Evolutionary conservation across 2,888 invertebrate genomes (phyloP).

Genomic region (Watsonalla binaria): DNA sequence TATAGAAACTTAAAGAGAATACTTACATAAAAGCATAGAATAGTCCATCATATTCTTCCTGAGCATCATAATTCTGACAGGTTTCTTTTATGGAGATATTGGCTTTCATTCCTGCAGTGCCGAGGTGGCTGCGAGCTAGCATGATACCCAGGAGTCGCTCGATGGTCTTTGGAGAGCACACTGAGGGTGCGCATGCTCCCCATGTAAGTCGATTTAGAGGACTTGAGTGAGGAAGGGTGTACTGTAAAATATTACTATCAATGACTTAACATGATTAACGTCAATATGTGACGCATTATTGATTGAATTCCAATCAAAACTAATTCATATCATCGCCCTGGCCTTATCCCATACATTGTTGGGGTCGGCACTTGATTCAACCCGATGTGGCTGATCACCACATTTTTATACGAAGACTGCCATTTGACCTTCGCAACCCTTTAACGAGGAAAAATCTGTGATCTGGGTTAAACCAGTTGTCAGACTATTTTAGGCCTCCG

Average conservation of each 20-base stretch:
- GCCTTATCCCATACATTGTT: too few relatives aligned
- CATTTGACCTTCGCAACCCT: too few relatives aligned
- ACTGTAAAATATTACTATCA: conserved; percentile 28
- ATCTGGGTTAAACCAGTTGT: too few relatives aligned
- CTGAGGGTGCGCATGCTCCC: conserved; percentile 76
- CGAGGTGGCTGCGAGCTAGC: conserved; percentile 60
- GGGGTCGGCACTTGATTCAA: too few relatives aligned
- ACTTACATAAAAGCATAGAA: conserved; percentile 60
- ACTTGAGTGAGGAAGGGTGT: conserved; percentile 43
- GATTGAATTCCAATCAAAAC: too few relatives aligned
- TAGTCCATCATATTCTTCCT: conserved; percentile 36
- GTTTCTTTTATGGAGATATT: conserved; percentile 43
- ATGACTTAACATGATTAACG: too few relatives aligned
- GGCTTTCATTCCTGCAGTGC: conserved; percentile 51
- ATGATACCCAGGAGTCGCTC: conserved; percentile 46
- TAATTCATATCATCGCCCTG: too few relatives aligned
- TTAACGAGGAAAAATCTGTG: too few relatives aligned
- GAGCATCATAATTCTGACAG: conserved; percentile 46
- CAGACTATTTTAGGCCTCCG: too few relatives aligned
- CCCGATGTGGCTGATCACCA: too few relatives aligned
- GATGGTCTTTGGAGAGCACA: conserved; percentile 55
- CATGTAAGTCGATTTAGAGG: conserved; percentile 66
- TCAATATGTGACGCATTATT: too few relatives aligned
- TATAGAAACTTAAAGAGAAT: neutral
- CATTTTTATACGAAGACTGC: too few relatives aligned